Percentiles rank a stretch among this genome's conserved stretches.
Evolutionary conservation across 2,113 vertebrate species (phyloP).

Genomic region (Guaruba guarouba): DNA sequence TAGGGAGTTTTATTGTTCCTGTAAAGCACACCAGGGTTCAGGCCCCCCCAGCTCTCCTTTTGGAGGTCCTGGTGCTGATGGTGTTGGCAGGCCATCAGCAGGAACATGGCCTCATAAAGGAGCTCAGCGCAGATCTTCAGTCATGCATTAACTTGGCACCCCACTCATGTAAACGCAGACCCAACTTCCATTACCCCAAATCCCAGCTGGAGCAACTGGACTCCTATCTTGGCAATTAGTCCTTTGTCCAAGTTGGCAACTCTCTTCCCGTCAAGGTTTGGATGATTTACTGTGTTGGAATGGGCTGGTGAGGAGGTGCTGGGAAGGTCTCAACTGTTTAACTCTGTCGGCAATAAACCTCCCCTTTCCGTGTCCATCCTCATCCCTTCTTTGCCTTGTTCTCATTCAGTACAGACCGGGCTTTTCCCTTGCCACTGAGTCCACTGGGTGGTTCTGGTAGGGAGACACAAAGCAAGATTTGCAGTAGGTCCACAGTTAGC

Average conservation of each 20-base stretch:
- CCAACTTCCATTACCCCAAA: not conserved
- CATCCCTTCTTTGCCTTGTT: not conserved
- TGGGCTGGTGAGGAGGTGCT: not conserved
- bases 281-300: conserved; percentile 2
- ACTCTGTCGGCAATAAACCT: not conserved
- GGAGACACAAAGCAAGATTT: not conserved
- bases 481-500: not conserved
- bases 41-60: not conserved
- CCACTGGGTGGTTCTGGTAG: not conserved
- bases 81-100: not conserved
- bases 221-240: not conserved
- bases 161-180: not conserved
- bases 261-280: not conserved
- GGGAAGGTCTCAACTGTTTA: not conserved
- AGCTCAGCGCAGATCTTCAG: not conserved
- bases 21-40: not conserved
- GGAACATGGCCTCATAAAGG: not conserved
- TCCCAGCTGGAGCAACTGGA: not conserved
- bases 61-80: not conserved
- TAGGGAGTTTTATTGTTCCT: not conserved
- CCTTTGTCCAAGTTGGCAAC: not conserved
- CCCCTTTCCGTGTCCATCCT: not conserved
- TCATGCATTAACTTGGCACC: not conserved
- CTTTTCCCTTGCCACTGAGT: not conserved
- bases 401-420: not conserved